These are phyloP conservation scores for Lepidurus couesii DNA, from an alignment of 1,140 invertebrate species.

Conservation along the genomic window DNA sequence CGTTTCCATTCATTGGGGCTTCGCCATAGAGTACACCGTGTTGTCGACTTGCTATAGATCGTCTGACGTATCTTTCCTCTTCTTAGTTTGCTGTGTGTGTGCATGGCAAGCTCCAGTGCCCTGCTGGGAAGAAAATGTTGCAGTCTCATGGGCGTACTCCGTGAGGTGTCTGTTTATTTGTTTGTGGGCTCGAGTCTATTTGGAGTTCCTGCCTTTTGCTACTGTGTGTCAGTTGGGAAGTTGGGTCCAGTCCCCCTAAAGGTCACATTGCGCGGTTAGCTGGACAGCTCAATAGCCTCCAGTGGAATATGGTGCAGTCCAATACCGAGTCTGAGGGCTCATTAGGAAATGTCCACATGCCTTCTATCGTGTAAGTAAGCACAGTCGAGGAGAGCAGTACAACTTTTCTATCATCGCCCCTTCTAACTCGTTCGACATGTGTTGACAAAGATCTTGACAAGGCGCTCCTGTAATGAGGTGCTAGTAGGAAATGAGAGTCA, in stretches of 20 bases:
- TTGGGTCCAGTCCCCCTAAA: slow-evolving; percentile 4
- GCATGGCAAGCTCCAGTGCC: neutral
- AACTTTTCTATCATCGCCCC: neutral
- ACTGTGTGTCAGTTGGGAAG: neutral
- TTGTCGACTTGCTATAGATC: neutral
- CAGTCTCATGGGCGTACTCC: slow-evolving; percentile 20
- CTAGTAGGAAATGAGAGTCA: slow-evolving; percentile 9
- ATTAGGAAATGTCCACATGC: slow-evolving; percentile 3
- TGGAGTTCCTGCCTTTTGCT: neutral
- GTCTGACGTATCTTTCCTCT: neutral
- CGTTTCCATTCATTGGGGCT: neutral
- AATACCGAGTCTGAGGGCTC: neutral
- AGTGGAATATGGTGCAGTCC: neutral
- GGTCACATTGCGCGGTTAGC: neutral
- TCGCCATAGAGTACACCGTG: neutral
- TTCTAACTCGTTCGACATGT: neutral
- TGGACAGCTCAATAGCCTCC: slow-evolving; percentile 13
- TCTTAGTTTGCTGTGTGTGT: neutral
- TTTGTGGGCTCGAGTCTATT: neutral
- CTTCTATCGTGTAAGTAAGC: neutral
- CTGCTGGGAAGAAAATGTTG: neutral
- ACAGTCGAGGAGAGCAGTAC: neutral
- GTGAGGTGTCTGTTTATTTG: slow-evolving; percentile 14
- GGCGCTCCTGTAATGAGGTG: slow-evolving; percentile 4
- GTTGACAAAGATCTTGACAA: slow-evolving; percentile 17